Base-by-base conservation (phyloP, 2,113 vertebrate species). In the Stigmatopora nigra region DNA sequence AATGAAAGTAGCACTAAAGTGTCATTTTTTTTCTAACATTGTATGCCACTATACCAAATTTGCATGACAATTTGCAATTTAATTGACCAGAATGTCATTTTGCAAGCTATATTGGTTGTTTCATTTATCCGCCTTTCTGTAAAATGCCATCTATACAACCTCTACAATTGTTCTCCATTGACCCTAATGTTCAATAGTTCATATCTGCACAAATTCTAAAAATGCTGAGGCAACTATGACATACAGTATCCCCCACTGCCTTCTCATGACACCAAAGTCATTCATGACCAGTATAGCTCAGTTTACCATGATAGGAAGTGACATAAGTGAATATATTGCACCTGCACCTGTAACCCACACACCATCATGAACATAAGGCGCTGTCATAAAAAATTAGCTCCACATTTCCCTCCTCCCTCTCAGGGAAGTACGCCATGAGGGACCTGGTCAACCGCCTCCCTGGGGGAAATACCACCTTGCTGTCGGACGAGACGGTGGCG, bases 361-460 rank as follows among this genome's bases (percentile, higher is more conserved):
- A 31, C 22, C 53, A 31, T 15, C 22, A 13, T 14, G 53, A 56
- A 12, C 53, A 56, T 56, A 31, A 16, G 53, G 53, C 57, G 16
- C 17, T 36, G 17, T 59, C 57, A n/a, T 19, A 10, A 38, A 16
- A 1, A n/a, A 38, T 59, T n/a, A 38, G 35, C 57, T n/a, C 16
- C 41, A 61, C 19, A 12, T 45, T 19, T 45, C 41, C 59, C 65
- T 51, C 73, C 55, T 31, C 41, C 45, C 74, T 55, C 20, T 1
- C 77, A 99, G 97, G 96, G 45, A 99, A 99, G 88, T 98, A 99
- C 0, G 97, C 97, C 0, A 98, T 99, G 96, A 87, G 96, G 64
- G 97, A 98, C 82, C 90, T 99, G 86, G 97, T 98, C 65, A 98
- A 98, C 68, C 92, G 96, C 5, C 94, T 99, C 36, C 95, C 95